Percentiles rank a stretch among this genome's conserved stretches.
Evolutionary conservation across 2,113 vertebrate species (phyloP).

Genomic region (Amia ocellicauda): DNA sequence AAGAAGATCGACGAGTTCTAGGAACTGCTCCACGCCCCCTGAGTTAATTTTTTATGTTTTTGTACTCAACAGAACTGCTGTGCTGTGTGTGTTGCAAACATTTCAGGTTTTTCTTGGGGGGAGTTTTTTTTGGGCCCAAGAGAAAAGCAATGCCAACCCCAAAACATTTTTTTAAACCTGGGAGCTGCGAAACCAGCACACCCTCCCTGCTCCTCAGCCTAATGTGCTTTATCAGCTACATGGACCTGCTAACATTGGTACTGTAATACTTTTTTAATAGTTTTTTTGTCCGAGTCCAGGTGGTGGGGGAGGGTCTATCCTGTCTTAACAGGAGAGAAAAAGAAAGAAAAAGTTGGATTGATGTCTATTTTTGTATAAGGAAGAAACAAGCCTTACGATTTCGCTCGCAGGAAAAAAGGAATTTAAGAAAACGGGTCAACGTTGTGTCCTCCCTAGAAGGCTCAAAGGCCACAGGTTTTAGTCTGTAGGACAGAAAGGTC

Average conservation of each 20-base stretch:
- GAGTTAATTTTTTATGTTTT: no score
- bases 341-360: constrained; percentile 50
- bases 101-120: constrained; percentile 5
- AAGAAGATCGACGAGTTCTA: constrained; percentile 87
- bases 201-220: constrained; percentile 20
- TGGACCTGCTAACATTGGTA: constrained; percentile 59
- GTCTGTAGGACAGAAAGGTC: no score
- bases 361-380: constrained; percentile 48
- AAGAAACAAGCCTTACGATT: constrained; percentile 16
- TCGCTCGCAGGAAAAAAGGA: no score
- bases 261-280: constrained; percentile 42
- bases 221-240: constrained; percentile 33
- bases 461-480: no score
- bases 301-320: constrained; percentile 2
- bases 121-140: no score
- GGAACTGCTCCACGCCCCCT: no score
- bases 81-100: no score
- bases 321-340: no score
- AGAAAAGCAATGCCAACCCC: no score
- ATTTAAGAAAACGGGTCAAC: constrained; percentile 55
- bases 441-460: background rate
- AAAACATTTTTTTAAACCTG: constrained; percentile 26
- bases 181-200: constrained; percentile 37
- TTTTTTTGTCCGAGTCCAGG: background rate
- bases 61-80: no score